Evolutionary conservation across 2,888 invertebrate genomes (phyloP).

Genomic region (Eristalis pertinax): DNA sequence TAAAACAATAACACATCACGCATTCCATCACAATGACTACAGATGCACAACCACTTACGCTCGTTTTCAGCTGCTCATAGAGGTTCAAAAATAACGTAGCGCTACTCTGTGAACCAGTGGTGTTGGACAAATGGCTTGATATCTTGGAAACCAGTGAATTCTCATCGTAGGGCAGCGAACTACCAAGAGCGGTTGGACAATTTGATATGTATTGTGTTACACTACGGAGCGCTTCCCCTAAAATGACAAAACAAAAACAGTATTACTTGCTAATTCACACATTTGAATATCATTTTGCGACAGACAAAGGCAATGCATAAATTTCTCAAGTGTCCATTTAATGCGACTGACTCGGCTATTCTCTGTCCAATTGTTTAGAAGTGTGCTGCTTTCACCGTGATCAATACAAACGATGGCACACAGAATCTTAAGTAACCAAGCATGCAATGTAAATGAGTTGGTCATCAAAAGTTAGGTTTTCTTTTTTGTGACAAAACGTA

Average conservation of each 20-base stretch:
- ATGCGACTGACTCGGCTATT: conserved; percentile 19
- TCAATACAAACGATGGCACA: neutral
- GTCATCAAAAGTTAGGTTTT: neutral
- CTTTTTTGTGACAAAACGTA: too few relatives aligned
- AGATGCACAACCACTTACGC: conserved; percentile 73
- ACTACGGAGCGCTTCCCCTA: conserved; percentile 76
- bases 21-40: neutral
- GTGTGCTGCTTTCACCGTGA: conserved; percentile 9
- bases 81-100: conserved; percentile 76
- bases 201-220: conserved; percentile 77
- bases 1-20: neutral
- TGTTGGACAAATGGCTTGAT: conserved; percentile 74
- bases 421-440: conserved; percentile 12
- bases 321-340: conserved; percentile 31
- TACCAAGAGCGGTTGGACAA: conserved; percentile 75
- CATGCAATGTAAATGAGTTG: conserved; percentile 26
- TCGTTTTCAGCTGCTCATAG: conserved; percentile 77
- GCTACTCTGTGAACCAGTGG: conserved; percentile 71
- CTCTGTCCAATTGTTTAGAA: conserved; percentile 42
- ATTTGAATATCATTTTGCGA: neutral
- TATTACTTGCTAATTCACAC: neutral
- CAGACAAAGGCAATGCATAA: conserved; percentile 63
- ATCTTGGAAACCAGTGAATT: conserved; percentile 76
- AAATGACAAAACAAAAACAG: conserved; percentile 50
- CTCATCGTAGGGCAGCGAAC: conserved; percentile 76